Evolutionary conservation across 1,140 invertebrate species (phyloP).

Genomic region (Drosophila truncata): DNA sequence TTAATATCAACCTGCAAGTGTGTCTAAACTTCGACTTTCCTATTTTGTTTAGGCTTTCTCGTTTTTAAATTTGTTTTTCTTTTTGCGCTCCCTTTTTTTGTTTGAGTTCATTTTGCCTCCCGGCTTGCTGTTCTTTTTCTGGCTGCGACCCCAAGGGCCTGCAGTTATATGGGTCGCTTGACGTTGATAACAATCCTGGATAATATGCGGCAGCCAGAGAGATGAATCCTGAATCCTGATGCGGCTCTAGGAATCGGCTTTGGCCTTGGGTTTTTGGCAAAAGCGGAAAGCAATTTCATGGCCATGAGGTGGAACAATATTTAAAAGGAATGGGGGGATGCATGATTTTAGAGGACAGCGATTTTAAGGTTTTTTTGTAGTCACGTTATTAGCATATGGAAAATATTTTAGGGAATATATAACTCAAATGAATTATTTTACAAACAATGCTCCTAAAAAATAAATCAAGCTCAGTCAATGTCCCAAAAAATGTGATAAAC

Average conservation of each 20-base stretch:
- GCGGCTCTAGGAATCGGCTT: constrained; percentile 39
- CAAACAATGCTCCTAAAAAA: no score
- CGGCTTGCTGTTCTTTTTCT: constrained; percentile 40
- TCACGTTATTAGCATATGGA: constrained; percentile 14
- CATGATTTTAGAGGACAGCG: constrained; percentile 6
- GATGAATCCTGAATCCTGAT: constrained; percentile 34
- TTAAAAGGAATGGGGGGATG: constrained; percentile 9
- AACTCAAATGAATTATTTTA: no score
- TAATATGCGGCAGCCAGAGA: constrained; percentile 52
- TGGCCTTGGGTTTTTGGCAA: constrained; percentile 11
- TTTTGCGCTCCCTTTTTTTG: constrained; percentile 48
- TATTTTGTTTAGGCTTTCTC: not conserved
- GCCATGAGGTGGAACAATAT: constrained; percentile 71
- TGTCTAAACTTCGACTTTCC: not conserved
- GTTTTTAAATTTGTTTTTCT: constrained; percentile 66
- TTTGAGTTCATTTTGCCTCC: constrained; percentile 73
- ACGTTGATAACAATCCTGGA: constrained; percentile 68
- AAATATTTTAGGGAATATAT: not conserved
- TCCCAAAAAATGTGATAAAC: not conserved
- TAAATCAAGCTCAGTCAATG: not conserved
- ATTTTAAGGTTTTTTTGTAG: constrained; percentile 8
- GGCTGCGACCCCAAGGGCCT: constrained; percentile 32
- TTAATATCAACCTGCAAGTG: not conserved
- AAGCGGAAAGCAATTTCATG: constrained; percentile 76
- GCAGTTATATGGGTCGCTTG: constrained; percentile 80